phyloP scores from a whole-genome alignment of 2,888 invertebrate genomes.

The Diabrotica balteata region DNA sequence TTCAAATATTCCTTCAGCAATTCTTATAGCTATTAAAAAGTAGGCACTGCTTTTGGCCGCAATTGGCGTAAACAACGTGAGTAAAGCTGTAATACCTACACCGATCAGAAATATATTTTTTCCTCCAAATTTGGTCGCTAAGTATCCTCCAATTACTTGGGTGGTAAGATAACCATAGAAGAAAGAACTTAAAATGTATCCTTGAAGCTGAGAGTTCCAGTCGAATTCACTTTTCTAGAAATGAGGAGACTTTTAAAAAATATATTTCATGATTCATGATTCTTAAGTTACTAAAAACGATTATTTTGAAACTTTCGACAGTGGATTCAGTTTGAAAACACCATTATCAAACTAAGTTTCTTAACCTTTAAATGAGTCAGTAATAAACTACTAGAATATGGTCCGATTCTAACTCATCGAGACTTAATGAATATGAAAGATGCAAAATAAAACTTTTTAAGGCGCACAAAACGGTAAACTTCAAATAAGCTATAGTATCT shows the following conservation, averaged over 20 bases:
- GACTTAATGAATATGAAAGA: too few relatives aligned
- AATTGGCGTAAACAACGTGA: constrained; percentile 82
- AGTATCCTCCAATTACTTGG: constrained; percentile 83
- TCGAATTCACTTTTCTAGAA: constrained; percentile 75
- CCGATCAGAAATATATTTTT: constrained; percentile 82
- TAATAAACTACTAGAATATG: too few relatives aligned
- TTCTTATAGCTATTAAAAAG: constrained; percentile 73
- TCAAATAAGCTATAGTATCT: too few relatives aligned
- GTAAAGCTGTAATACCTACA: constrained; percentile 77
- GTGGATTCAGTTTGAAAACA: too few relatives aligned
- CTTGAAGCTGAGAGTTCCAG: constrained; percentile 81
- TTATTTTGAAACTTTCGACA: too few relatives aligned
- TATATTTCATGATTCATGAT: too few relatives aligned
- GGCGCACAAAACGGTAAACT: too few relatives aligned
- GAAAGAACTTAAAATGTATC: constrained; percentile 83
- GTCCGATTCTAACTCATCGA: too few relatives aligned
- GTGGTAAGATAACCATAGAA: constrained; percentile 90
- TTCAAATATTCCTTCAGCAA: constrained; percentile 53
- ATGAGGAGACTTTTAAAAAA: not conserved
- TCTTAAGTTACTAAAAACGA: too few relatives aligned
- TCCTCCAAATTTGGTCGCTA: constrained; percentile 85
- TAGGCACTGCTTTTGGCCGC: constrained; percentile 77
- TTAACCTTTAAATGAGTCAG: too few relatives aligned
- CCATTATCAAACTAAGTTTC: too few relatives aligned
- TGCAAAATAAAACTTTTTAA: too few relatives aligned